Percentiles rank a stretch among this genome's conserved stretches.
These are phyloP conservation scores for Bradypodion ventrale DNA, from an alignment of 2,797 vertebrate species.

Conservation along the genomic window DNA sequence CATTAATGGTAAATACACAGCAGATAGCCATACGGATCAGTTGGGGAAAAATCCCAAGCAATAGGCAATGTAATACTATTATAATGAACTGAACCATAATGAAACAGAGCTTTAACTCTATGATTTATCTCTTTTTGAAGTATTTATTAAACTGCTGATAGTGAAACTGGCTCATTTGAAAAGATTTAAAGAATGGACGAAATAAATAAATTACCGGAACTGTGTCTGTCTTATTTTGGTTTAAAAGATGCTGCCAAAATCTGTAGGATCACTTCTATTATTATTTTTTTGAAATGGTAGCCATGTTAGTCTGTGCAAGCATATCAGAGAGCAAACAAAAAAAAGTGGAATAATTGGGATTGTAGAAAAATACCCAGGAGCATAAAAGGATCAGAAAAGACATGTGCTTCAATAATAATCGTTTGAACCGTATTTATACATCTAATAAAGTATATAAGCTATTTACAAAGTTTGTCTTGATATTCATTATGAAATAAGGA, in stretches of 20 bases:
- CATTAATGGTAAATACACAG: not conserved
- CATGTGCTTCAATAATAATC: too few species aligned
- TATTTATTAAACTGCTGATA: not conserved
- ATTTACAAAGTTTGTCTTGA: too few species aligned
- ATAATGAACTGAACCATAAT: not conserved
- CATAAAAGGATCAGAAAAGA: too few species aligned
- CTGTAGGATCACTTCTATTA: too few species aligned
- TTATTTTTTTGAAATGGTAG: too few species aligned
- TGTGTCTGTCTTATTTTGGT: not conserved
- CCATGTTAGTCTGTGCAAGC: too few species aligned
- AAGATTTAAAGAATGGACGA: not conserved
- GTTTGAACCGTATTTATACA: too few species aligned
- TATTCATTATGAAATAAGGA: too few species aligned
- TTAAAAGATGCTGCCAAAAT: not conserved
- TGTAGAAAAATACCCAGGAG: too few species aligned
- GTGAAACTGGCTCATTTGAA: not conserved
- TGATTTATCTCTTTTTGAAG: not conserved
- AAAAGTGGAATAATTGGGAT: too few species aligned
- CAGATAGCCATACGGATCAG: not conserved
- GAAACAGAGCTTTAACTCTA: not conserved
- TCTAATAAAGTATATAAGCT: too few species aligned
- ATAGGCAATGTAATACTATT: not conserved
- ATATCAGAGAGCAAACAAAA: too few species aligned
- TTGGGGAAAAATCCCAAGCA: not conserved
- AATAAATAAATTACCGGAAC: not conserved